These are phyloP conservation scores for Pseudomyrmex pallidus DNA, from an alignment of 1,140 invertebrate species.

Conservation along the genomic window DNA sequence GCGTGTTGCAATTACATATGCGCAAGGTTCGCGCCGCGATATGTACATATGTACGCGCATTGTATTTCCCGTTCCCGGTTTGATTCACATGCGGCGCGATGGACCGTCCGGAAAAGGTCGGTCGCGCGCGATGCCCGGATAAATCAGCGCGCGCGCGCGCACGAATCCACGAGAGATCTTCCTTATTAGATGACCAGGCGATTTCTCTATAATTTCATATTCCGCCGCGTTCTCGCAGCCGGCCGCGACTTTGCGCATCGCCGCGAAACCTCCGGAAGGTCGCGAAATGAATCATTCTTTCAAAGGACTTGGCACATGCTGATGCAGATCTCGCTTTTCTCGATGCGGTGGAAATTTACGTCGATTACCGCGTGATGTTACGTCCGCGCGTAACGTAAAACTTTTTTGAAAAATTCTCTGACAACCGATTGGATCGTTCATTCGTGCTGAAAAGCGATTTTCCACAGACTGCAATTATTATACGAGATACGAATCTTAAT, in stretches of 20 bases:
- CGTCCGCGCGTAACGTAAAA: constrained; percentile 26
- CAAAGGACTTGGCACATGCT: not conserved
- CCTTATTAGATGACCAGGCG: constrained; percentile 8
- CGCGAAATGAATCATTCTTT: constrained; percentile 11
- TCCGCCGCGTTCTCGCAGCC: not conserved
- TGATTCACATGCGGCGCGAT: constrained; percentile 66
- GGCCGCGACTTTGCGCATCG: no score
- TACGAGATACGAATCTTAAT: not conserved
- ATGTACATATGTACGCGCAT: constrained; percentile 36
- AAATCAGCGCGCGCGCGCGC: not conserved
- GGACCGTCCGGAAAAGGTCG: constrained; percentile 56
- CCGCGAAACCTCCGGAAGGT: not conserved
- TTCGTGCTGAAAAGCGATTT: not conserved
- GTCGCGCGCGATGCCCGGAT: constrained; percentile 3
- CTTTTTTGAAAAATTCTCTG: not conserved
- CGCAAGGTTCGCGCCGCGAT: constrained; percentile 56
- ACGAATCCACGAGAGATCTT: not conserved
- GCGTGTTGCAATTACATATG: constrained; percentile 57
- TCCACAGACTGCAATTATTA: not conserved
- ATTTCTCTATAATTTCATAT: not conserved
- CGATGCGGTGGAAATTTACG: not conserved
- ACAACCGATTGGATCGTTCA: not conserved
- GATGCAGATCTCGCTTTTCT: not conserved
- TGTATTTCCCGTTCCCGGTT: constrained; percentile 61
- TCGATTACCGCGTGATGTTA: not conserved